Evolutionary conservation across 1,140 invertebrate species (phyloP), one percentile per base, ranked within the genome.

Genomic region (Panonychus citri): DNA sequence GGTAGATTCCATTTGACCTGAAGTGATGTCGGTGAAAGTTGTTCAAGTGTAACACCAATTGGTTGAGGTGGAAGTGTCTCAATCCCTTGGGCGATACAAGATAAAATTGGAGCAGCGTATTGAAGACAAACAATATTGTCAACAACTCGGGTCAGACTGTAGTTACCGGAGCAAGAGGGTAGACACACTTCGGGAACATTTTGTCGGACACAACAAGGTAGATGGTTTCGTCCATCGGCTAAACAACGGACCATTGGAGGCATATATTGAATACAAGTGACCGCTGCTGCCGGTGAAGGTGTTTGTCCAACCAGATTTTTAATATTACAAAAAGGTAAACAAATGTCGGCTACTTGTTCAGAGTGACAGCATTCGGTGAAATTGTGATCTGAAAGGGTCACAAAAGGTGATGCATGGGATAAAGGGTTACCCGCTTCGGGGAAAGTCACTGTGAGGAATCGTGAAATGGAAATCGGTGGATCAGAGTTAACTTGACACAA

Each of bases 401-500:
- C 49, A 30, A 28, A 51, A 15, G 49, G 49, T n/a, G 24, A 21
- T 27, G 26, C 49, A 30, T 51, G 49, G 13, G 49, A 51, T 5
- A 51, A n/a, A 7, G 49, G 49, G 26, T 51, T 51, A 26, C 49
- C 28, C 24, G 49, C 49, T 51, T 51, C 49, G 7, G 49, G 49
- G 27, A 27, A 51, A 24, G 25, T 24, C 12, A 62, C 81, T 63
- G 74, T 77, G 12, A 86, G 67, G 65, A 78, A 77, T 64, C 83
- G 80, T 64, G 82, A 82, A 59, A 81, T 81, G 49, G 77, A 72
- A 17, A 83, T 71, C 3, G 78, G 75, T 0, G 82, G 82, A 59
- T 78, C 77, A n/a, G 78, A 81, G 69, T 85, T 85, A 0, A 85
- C 76, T 68, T 85, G 82, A 62, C 83, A 86, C 59, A 80, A 76